Evolutionary conservation across 2,797 vertebrate species (phyloP).

Genomic region (Tamandua tetradactyla): DNA sequence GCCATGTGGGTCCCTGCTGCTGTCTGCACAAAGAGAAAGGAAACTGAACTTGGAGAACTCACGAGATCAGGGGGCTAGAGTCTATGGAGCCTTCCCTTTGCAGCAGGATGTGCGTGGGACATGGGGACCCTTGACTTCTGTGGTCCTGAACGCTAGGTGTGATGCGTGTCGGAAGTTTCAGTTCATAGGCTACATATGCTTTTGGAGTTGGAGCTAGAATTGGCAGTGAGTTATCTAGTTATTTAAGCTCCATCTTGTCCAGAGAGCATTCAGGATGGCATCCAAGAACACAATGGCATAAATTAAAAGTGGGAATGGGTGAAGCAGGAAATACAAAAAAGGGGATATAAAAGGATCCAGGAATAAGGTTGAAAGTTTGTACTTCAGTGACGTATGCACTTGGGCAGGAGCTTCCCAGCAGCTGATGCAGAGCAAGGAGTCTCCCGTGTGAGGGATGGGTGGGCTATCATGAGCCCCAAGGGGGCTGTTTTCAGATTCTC

Average conservation of each 20-base stretch:
- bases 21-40: neutral
- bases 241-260: neutral
- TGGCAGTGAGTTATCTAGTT: neutral
- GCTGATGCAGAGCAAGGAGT: neutral
- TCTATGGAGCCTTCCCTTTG: neutral
- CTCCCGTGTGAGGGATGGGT: neutral
- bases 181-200: neutral
- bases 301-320: neutral
- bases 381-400: fast-evolving
- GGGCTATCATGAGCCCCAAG: neutral
- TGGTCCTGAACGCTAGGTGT: fast-evolving
- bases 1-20: neutral
- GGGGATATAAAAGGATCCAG: neutral
- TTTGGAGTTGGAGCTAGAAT: neutral
- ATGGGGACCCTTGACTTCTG: fast-evolving
- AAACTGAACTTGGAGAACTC: neutral
- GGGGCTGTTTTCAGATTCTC: neutral
- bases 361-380: neutral
- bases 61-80: neutral
- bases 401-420: neutral
- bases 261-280: neutral
- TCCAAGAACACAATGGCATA: neutral
- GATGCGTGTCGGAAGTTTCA: neutral
- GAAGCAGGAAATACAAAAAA: neutral
- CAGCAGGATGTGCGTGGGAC: neutral